These are phyloP conservation scores for Aquatica leii DNA, from an alignment of 2,888 invertebrate genomes.

Conservation along the genomic window DNA sequence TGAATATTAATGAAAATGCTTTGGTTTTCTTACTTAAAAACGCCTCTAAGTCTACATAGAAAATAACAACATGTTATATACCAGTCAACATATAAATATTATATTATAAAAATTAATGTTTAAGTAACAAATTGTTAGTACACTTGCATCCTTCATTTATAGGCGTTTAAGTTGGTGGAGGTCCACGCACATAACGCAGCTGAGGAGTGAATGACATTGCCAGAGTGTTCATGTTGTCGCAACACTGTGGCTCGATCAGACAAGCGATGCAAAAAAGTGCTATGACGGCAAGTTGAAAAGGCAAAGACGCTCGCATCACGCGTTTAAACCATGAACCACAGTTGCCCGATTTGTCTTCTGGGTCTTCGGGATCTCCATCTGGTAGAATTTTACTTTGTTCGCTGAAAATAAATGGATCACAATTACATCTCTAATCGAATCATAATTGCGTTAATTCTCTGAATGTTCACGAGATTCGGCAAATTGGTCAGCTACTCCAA, in stretches of 20 bases:
- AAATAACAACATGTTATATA: conserved; percentile 34
- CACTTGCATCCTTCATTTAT: conserved; percentile 4
- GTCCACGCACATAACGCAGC: conserved; percentile 81
- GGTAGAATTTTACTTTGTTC: conserved; percentile 50
- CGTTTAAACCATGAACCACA: conserved; percentile 74
- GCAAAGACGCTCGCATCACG: conserved; percentile 74
- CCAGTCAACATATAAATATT: conserved; percentile 29
- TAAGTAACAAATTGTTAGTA: conserved; percentile 18
- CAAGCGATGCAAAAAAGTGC: conserved; percentile 78
- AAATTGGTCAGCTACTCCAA: too few species aligned
- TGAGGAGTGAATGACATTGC: conserved; percentile 81
- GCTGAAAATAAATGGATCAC: conserved; percentile 44
- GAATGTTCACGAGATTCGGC: too few species aligned
- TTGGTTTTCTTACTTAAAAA: conserved; percentile 27
- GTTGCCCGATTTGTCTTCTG: conserved; percentile 65
- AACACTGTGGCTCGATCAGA: conserved; percentile 79
- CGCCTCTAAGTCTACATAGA: conserved; percentile 20
- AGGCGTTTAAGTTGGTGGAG: conserved; percentile 75
- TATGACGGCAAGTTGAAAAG: conserved; percentile 78
- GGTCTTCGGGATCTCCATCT: conserved; percentile 62
- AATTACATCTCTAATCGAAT: too few species aligned
- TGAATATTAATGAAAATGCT: conserved; percentile 13
- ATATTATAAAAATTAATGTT: conserved; percentile 19
- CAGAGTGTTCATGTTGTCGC: conserved; percentile 80
- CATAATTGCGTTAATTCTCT: too few species aligned